Evolutionary conservation across 2,113 vertebrate species (phyloP).

Genomic region (Brachypteracias leptosomus): DNA sequence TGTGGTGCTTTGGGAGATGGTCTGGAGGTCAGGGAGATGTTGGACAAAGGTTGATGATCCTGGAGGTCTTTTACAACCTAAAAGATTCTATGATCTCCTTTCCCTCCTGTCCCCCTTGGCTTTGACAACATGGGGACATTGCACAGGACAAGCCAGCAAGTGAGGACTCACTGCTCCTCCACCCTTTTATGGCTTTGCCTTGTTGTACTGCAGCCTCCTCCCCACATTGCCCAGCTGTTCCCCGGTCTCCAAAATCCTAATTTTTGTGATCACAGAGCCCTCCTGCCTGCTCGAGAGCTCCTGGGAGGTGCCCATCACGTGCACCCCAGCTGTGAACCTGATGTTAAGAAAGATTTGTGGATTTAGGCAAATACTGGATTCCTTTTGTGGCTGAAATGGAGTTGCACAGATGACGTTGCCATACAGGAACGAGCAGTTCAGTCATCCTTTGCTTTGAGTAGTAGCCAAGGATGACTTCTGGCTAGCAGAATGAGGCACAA

Average conservation of each 20-base stretch:
- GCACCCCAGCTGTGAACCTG: accelerated
- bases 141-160: not conserved
- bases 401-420: not conserved
- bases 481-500: not conserved
- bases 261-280: not conserved
- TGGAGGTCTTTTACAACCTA: too few species aligned
- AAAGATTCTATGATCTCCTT: too few species aligned
- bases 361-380: not conserved
- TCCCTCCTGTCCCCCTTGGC: accelerated
- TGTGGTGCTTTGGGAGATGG: too few species aligned
- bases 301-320: not conserved
- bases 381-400: not conserved
- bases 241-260: not conserved
- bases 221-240: not conserved
- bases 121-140: not conserved
- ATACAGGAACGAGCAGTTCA: not conserved
- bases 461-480: not conserved
- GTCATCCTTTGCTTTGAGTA: not conserved
- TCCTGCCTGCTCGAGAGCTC: not conserved
- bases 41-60: too few species aligned
- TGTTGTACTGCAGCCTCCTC: not conserved
- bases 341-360: accelerated
- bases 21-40: too few species aligned
- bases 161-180: accelerated
- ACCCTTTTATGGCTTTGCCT: not conserved